Percentiles rank a stretch among this genome's conserved stretches.
Evolutionary conservation across 2,797 vertebrate genomes (phyloP).

Genomic region (Loris lydekkerianus): DNA sequence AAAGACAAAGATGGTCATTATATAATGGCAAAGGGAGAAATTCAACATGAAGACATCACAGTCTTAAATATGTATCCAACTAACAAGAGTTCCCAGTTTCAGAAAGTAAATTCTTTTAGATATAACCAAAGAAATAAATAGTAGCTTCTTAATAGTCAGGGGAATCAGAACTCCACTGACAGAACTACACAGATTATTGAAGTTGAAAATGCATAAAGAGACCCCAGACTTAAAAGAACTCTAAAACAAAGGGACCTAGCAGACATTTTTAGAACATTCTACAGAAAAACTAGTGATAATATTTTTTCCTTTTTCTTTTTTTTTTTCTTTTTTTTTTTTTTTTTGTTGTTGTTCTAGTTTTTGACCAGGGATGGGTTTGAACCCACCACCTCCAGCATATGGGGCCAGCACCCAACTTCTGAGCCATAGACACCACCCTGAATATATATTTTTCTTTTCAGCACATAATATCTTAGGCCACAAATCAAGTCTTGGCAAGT

Average conservation of each 20-base stretch:
- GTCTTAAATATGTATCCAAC: neutral
- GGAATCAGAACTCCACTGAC: neutral
- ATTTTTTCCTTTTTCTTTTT: neutral
- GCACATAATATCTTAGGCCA: neutral
- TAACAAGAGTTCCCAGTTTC: neutral
- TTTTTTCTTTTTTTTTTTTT: too few relatives aligned
- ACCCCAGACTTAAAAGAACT: neutral
- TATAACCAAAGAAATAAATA: neutral
- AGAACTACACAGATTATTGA: neutral
- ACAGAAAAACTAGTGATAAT: neutral
- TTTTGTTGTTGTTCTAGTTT: too few relatives aligned
- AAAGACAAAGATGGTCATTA: neutral
- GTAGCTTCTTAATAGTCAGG: neutral
- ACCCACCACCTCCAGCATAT: too few relatives aligned
- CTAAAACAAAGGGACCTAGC: neutral
- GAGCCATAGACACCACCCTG: too few relatives aligned
- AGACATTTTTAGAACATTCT: neutral
- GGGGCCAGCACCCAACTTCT: too few relatives aligned
- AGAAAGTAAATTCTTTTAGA: neutral
- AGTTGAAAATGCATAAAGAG: neutral
- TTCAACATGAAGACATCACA: neutral
- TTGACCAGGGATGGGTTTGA: too few relatives aligned
- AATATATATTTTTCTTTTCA: neutral
- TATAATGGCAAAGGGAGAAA: neutral
- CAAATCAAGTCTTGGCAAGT: neutral